Evolutionary conservation across 2,888 invertebrate species (phyloP).

Genomic region (Trichopria drosophilae): DNA sequence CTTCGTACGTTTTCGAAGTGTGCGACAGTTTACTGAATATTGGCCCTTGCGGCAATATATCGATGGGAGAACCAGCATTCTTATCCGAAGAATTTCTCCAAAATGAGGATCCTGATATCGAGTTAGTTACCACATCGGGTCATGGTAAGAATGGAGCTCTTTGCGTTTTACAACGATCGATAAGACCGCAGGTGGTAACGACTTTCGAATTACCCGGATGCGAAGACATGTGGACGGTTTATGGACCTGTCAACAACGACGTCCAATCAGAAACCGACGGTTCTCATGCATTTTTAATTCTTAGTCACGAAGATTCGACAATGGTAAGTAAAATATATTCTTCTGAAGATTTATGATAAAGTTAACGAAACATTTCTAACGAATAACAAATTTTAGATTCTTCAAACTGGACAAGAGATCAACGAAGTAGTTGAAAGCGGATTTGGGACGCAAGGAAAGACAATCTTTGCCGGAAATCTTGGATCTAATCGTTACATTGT

Average conservation of each 20-base stretch:
- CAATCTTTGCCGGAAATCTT: conserved; percentile 92
- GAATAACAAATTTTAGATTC: conserved; percentile 61
- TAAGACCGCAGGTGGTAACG: conserved; percentile 82
- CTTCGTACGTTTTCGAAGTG: conserved; percentile 88
- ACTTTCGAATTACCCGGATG: conserved; percentile 89
- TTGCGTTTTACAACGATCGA: conserved; percentile 82
- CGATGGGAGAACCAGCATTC: conserved; percentile 91
- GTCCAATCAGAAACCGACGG: conserved; percentile 65
- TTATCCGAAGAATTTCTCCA: conserved; percentile 75
- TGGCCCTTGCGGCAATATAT: conserved; percentile 92
- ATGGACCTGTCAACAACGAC: conserved; percentile 60
- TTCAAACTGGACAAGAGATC: conserved; percentile 95
- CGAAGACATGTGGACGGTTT: conserved; percentile 94
- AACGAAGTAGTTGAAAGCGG: conserved; percentile 97
- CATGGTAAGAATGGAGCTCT: conserved; percentile 95
- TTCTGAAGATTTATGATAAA: too few relatives aligned
- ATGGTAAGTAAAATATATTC: too few relatives aligned
- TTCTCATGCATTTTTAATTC: conserved; percentile 83
- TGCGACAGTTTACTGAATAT: conserved; percentile 95
- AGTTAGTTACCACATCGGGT: conserved; percentile 92
- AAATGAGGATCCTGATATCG: conserved; percentile 73
- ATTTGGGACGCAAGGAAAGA: conserved; percentile 86
- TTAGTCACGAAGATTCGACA: conserved; percentile 82
- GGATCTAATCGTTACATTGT: conserved; percentile 91
- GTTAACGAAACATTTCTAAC: conserved; percentile 17